phyloP scores from a whole-genome alignment of 2,888 invertebrate genomes.

The Theristus sp. region DNA sequence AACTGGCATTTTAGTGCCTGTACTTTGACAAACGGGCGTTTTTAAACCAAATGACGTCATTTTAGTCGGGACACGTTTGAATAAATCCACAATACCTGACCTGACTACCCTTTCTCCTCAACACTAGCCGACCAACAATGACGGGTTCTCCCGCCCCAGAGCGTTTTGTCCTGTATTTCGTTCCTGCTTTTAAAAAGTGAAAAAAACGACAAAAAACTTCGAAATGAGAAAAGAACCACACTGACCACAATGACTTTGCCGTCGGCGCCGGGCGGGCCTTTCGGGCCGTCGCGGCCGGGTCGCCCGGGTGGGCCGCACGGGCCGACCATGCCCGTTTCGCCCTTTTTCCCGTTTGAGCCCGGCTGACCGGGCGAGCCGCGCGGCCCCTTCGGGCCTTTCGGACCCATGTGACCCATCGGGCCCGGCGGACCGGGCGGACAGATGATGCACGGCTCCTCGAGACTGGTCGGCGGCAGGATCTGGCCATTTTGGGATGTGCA shows the following conservation, averaged over 20 bases:
- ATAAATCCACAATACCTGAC: too few relatives aligned
- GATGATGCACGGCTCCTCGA: slow-evolving; percentile 14
- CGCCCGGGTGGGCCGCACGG: slow-evolving; percentile 5
- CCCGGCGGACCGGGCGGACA: slow-evolving; percentile 23
- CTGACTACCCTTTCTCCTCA: too few relatives aligned
- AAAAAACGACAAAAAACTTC: too few relatives aligned
- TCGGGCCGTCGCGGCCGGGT: neutral
- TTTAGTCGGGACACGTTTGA: too few relatives aligned
- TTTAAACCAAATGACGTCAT: too few relatives aligned
- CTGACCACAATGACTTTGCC: slow-evolving; percentile 2
- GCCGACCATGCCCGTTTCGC: slow-evolving; percentile 10
- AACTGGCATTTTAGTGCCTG: too few relatives aligned
- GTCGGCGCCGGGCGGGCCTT: slow-evolving; percentile 16
- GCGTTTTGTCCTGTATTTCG: too few relatives aligned
- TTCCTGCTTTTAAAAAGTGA: too few relatives aligned
- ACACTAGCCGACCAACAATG: too few relatives aligned
- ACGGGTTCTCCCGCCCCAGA: too few relatives aligned
- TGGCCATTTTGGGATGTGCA: neutral
- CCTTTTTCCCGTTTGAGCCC: slow-evolving; percentile 18
- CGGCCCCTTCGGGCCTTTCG: slow-evolving; percentile 12
- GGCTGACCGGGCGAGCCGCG: slow-evolving; percentile 24
- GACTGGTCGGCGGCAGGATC: neutral
- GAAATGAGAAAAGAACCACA: neutral
- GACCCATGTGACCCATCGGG: slow-evolving; percentile 12
- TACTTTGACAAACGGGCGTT: too few relatives aligned